A percentile compares a stretch with the other conserved stretches of the same genome.
phyloP scores from a whole-genome alignment of 2,113 vertebrate genomes.

The Actinemys pallida region DNA sequence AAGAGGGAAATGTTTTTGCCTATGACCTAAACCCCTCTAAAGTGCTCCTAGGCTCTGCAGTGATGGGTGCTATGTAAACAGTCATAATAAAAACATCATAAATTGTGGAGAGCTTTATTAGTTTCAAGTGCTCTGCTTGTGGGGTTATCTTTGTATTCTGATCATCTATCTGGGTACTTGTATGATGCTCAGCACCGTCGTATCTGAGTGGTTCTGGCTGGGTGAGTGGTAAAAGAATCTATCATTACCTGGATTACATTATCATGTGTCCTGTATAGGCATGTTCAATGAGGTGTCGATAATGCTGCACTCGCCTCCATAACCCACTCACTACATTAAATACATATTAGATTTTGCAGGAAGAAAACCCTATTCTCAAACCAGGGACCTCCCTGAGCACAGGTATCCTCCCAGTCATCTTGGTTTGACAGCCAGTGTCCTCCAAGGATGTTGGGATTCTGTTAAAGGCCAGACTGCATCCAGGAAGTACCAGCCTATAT shows the following conservation, averaged over 20 bases:
- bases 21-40: not conserved
- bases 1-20: not conserved
- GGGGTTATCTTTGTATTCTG: conserved; percentile 9
- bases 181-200: not conserved
- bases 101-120: not conserved
- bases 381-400: not conserved
- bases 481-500: not conserved
- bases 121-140: not conserved
- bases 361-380: conserved; percentile 48
- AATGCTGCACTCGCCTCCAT: conserved; percentile 4
- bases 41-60: not conserved
- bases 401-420: conserved; percentile 41
- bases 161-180: not conserved
- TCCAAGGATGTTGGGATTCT: not conserved
- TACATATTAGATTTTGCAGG: conserved; percentile 31
- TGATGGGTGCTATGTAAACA: not conserved
- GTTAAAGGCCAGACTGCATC: not conserved
- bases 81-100: not conserved
- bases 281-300: conserved; percentile 31
- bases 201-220: not conserved
- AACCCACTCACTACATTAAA: conserved; percentile 13
- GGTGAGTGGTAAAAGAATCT: conserved; percentile 7
- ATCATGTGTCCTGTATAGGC: conserved; percentile 6
- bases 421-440: conserved; percentile 19
- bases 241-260: conserved; percentile 39